phyloP scores from a whole-genome alignment of 2,888 invertebrate genomes.

The Lepidocyrtoides sp. region DNA sequence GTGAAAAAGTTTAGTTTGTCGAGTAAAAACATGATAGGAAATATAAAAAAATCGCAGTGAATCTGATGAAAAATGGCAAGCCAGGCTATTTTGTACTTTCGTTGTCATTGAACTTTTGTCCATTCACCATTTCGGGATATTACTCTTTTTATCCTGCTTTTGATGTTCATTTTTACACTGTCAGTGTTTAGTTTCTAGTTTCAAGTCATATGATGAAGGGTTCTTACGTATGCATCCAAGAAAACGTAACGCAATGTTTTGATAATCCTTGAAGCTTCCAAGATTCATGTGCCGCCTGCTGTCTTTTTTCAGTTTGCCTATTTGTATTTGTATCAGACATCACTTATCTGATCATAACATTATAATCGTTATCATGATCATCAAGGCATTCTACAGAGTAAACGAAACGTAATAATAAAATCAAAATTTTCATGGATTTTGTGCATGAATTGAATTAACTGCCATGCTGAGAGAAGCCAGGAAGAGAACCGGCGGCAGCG shows the following conservation, averaged over 20 bases:
- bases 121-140: no score
- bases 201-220: no score
- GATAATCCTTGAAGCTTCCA: neutral
- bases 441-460: slow-evolving; percentile 34
- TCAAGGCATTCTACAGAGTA: slow-evolving; percentile 35
- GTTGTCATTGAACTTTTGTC: no score
- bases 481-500: slow-evolving; percentile 26
- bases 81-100: no score
- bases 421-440: slow-evolving; percentile 34
- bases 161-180: no score
- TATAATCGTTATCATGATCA: slow-evolving; percentile 29
- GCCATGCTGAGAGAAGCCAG: slow-evolving; percentile 2
- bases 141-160: no score
- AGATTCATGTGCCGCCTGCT: slow-evolving; percentile 17
- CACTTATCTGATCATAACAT: slow-evolving; percentile 42
- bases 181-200: no score
- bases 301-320: neutral
- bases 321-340: neutral
- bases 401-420: slow-evolving; percentile 21
- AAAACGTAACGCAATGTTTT: no score
- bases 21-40: neutral
- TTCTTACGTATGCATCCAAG: no score
- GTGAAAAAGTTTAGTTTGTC: neutral
- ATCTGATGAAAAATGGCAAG: neutral
- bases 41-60: neutral